Conservation (phyloP, 1,140 invertebrate genomes). For the Chironomus striatipennis region DNA sequence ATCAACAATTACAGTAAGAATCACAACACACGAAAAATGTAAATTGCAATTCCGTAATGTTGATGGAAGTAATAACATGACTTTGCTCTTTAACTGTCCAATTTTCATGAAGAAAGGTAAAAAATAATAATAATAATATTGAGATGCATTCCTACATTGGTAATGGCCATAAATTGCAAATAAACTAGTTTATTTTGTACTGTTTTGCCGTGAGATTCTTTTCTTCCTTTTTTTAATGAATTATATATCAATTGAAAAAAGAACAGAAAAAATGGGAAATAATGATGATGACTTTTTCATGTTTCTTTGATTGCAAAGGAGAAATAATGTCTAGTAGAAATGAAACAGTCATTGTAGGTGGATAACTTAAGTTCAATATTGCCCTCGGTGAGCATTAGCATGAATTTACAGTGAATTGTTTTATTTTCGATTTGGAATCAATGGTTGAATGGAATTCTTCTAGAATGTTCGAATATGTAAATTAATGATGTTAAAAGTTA, state of each 20-base stretch:
- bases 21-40: background rate
- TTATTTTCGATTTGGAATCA: too few relatives aligned
- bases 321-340: too few relatives aligned
- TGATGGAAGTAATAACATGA: slow-evolving; percentile 9
- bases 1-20: slow-evolving; percentile 8
- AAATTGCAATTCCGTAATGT: slow-evolving; percentile 8
- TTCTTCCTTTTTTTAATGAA: background rate
- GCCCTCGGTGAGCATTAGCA: too few relatives aligned
- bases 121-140: too few relatives aligned
- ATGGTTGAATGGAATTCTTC: too few relatives aligned
- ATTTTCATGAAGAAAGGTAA: background rate
- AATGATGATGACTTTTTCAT: slow-evolving; percentile 23
- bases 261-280: background rate
- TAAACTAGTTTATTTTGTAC: background rate
- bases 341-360: too few relatives aligned
- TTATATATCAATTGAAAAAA: too few relatives aligned
- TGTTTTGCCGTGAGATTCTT: background rate
- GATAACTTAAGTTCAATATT: too few relatives aligned
- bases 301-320: background rate
- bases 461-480: too few relatives aligned
- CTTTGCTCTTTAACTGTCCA: slow-evolving; percentile 12
- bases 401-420: too few relatives aligned
- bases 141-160: background rate
- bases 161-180: slow-evolving; percentile 8
- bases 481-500: too few relatives aligned